These are phyloP conservation scores for Hyposoter dolosus DNA, from an alignment of 2,888 invertebrate genomes.

Conservation along the genomic window DNA sequence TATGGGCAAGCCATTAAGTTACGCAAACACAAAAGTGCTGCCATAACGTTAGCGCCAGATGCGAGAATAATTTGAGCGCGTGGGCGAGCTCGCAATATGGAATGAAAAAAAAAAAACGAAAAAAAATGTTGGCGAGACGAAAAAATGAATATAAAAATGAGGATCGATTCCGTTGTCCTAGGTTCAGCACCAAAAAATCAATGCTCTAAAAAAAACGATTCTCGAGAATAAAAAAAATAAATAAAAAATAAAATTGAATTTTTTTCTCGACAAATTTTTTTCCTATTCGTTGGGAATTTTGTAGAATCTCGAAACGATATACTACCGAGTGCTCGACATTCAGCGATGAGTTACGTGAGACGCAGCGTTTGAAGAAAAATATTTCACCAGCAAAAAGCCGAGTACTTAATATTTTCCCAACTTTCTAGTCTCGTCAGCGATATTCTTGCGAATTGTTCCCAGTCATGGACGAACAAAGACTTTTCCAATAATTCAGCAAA, in stretches of 20 bases:
- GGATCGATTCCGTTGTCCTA: slow-evolving; percentile 12
- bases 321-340: slow-evolving; percentile 18
- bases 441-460: slow-evolving; percentile 46
- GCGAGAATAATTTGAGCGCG: slow-evolving; percentile 28
- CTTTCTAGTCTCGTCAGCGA: slow-evolving; percentile 64
- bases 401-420: slow-evolving; percentile 45
- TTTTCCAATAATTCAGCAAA: neutral
- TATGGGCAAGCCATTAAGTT: slow-evolving; percentile 46
- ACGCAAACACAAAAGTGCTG: slow-evolving; percentile 29
- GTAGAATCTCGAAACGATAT: slow-evolving; percentile 8
- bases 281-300: neutral
- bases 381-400: slow-evolving; percentile 31
- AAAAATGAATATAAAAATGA: neutral
- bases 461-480: neutral
- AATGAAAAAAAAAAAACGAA: neutral
- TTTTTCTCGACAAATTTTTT: neutral
- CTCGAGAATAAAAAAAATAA: neutral
- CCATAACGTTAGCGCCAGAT: slow-evolving; percentile 46
- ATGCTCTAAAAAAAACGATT: neutral
- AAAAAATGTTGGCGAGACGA: neutral
- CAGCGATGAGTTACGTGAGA: slow-evolving; percentile 24
- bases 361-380: slow-evolving; percentile 35
- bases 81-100: slow-evolving; percentile 22
- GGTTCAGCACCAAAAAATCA: slow-evolving; percentile 28
- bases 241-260: neutral